These are phyloP conservation scores for Pogonophryne albipinna DNA, from an alignment of 2,797 vertebrate species.

Conservation along the genomic window DNA sequence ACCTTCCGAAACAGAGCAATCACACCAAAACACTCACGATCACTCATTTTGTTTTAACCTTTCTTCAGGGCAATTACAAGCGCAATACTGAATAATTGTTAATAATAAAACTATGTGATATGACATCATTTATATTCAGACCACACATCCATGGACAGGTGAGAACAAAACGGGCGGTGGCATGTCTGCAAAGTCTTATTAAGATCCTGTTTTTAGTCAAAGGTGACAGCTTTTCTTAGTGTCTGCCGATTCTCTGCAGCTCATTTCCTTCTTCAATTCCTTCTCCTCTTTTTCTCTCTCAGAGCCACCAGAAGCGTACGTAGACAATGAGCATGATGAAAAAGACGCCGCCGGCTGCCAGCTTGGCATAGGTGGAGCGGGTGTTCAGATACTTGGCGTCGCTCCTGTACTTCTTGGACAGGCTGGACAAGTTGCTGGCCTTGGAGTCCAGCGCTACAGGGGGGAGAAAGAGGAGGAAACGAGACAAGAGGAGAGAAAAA, in stretches of 20 bases:
- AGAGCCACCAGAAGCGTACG: conserved; percentile 99
- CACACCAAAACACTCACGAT: conserved; percentile 11
- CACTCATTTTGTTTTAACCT: conserved; percentile 13
- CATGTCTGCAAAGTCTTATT: conserved; percentile 73
- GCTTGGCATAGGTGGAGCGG: conserved; percentile 98
- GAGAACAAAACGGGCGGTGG: conserved; percentile 61
- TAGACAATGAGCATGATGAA: conserved; percentile 99
- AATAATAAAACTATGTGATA: conserved; percentile 71
- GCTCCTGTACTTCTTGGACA: conserved; percentile 98
- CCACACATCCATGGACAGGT: conserved; percentile 65
- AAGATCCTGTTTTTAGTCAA: conserved; percentile 64
- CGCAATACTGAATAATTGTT: conserved; percentile 44
- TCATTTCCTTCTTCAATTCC: conserved; percentile 49
- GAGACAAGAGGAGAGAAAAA: neutral
- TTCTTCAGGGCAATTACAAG: conserved; percentile 39
- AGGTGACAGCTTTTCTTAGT: conserved; percentile 51
- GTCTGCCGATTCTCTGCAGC: conserved; percentile 47
- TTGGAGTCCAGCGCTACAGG: conserved; percentile 95
- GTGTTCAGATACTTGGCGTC: conserved; percentile 99
- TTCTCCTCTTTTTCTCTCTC: conserved; percentile 64
- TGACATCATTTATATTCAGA: conserved; percentile 67
- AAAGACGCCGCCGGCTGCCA: conserved; percentile 95
- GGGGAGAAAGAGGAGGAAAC: conserved; percentile 3
- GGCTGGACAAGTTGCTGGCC: conserved; percentile 95
- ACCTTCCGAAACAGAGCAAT: conserved; percentile 18